These are phyloP conservation scores for Odontothrips loti DNA, from an alignment of 2,888 invertebrate genomes.

Conservation along the genomic window DNA sequence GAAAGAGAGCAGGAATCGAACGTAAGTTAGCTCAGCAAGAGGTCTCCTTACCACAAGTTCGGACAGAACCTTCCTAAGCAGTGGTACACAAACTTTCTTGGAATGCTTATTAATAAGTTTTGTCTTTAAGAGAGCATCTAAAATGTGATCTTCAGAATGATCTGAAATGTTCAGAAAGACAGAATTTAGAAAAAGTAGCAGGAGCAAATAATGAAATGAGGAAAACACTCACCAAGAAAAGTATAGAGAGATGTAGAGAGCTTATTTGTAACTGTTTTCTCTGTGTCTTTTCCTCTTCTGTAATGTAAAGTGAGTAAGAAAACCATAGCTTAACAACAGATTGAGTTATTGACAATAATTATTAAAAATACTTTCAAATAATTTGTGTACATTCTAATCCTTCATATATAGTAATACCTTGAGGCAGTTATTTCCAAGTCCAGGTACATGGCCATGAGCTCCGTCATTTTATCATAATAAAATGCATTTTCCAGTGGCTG, in stretches of 20 bases:
- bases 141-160: constrained; percentile 40
- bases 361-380: not conserved
- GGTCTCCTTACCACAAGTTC: constrained; percentile 32
- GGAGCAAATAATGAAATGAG: constrained; percentile 1
- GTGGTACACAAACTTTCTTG: constrained; percentile 38
- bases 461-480: constrained; percentile 48
- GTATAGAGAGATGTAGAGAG: constrained; percentile 38
- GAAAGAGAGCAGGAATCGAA: constrained; percentile 40
- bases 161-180: constrained; percentile 36
- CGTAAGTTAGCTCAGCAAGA: constrained; percentile 38
- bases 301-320: constrained; percentile 30
- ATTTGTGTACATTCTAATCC: not conserved
- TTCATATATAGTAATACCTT: constrained; percentile 37
- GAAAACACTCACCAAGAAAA: constrained; percentile 38
- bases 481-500: constrained; percentile 44
- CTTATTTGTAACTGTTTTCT: constrained; percentile 37
- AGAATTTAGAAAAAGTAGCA: constrained; percentile 6
- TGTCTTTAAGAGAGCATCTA: constrained; percentile 41
- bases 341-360: not conserved
- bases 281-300: constrained; percentile 38
- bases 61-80: constrained; percentile 37
- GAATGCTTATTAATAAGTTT: constrained; percentile 38
- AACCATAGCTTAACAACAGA: constrained; percentile 7
- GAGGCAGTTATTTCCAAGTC: constrained; percentile 49
- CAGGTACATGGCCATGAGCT: constrained; percentile 48